Conservation (phyloP, 2,113 vertebrate genomes). For the Globicephala melas region DNA sequence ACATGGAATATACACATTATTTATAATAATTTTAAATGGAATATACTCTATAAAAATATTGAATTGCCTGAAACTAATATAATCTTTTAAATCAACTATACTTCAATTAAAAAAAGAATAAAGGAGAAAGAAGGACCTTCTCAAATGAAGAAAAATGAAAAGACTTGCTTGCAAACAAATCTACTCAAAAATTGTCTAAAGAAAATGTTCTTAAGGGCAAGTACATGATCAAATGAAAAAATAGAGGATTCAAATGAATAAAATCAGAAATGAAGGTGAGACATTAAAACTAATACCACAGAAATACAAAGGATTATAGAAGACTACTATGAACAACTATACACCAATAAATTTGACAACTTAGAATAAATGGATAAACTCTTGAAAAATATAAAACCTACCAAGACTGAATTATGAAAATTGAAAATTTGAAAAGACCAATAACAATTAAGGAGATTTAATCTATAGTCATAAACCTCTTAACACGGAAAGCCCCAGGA, state of each 20-base stretch:
- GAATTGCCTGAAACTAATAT: neutral
- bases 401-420: neutral
- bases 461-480: neutral
- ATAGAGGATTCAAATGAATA: neutral
- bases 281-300: neutral
- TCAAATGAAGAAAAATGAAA: neutral
- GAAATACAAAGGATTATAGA: neutral
- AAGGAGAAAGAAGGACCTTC: neutral
- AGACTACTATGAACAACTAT: neutral
- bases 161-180: neutral
- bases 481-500: neutral
- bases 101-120: neutral
- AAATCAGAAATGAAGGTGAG: neutral
- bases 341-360: too few species aligned
- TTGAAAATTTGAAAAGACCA: neutral
- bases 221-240: neutral
- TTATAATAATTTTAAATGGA: neutral
- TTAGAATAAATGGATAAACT: neutral
- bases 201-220: neutral
- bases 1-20: neutral
- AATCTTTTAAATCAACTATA: neutral
- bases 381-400: neutral
- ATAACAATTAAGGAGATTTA: neutral
- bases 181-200: neutral
- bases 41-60: neutral